phyloP scores from a whole-genome alignment of 2,888 invertebrate species.

The Terebella lapidaria region DNA sequence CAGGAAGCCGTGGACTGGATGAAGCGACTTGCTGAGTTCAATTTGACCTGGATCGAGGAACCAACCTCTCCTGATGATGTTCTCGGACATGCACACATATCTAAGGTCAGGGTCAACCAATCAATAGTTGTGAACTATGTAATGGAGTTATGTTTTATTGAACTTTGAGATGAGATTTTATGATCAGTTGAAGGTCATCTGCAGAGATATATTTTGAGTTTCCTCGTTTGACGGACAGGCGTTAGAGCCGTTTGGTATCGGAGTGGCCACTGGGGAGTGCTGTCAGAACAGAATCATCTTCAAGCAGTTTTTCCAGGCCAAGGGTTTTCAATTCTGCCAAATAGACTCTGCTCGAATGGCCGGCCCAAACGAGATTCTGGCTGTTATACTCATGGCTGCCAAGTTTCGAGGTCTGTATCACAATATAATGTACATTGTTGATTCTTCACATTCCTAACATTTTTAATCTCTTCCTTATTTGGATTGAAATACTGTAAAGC shows the following conservation, averaged over 20 bases:
- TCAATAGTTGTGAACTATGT: too few species aligned
- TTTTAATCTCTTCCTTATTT: not conserved
- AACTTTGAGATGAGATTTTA: too few species aligned
- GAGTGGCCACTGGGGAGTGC: slow-evolving; percentile 88
- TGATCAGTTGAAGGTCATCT: too few species aligned
- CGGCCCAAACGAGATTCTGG: slow-evolving; percentile 77
- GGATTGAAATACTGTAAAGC: not conserved
- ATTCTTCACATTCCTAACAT: too few species aligned
- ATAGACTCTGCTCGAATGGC: slow-evolving; percentile 85
- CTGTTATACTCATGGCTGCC: slow-evolving; percentile 83
- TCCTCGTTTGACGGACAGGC: slow-evolving; percentile 49
- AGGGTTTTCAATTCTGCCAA: slow-evolving; percentile 80
- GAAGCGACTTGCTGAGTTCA: slow-evolving; percentile 68
- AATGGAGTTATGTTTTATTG: too few species aligned
- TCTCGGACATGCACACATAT: slow-evolving; percentile 76
- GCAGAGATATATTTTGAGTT: not conserved
- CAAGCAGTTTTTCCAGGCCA: slow-evolving; percentile 76
- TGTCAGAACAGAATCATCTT: slow-evolving; percentile 87
- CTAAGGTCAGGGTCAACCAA: slow-evolving; percentile 60
- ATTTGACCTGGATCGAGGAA: slow-evolving; percentile 85
- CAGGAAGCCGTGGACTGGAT: slow-evolving; percentile 81
- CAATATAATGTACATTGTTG: too few species aligned
- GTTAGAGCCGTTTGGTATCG: slow-evolving; percentile 67
- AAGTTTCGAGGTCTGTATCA: slow-evolving; percentile 67
- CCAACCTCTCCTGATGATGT: slow-evolving; percentile 89